Evolutionary conservation across 2,888 invertebrate species (phyloP).

Genomic region (Tenodera sinensis): DNA sequence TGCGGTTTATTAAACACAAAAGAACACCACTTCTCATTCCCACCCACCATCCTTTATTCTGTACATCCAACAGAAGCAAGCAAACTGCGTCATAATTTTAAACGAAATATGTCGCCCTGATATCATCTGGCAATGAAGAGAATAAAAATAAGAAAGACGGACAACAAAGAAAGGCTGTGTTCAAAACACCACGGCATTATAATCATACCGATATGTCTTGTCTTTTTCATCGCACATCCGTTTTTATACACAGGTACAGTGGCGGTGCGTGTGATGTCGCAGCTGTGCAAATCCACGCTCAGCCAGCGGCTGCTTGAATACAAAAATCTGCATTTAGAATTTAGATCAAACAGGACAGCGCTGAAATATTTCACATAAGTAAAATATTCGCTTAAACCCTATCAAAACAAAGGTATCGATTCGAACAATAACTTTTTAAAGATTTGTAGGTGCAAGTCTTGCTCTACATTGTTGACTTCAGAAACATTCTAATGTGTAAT

Average conservation of each 20-base stretch:
- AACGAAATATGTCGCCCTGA: slow-evolving; percentile 25
- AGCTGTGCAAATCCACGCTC: not conserved
- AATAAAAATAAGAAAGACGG: not conserved
- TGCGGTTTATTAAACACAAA: not conserved
- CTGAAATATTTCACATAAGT: too few relatives aligned
- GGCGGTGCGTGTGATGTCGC: not conserved
- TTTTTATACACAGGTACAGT: not conserved
- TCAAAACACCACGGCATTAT: not conserved
- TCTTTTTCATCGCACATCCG: not conserved
- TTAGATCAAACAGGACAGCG: not conserved
- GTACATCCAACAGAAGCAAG: not conserved
- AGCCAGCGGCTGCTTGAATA: not conserved
- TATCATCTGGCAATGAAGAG: slow-evolving; percentile 18
- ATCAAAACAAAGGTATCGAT: too few relatives aligned
- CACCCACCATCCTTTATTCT: not conserved
- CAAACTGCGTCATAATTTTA: slow-evolving; percentile 29
- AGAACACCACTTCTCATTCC: not conserved
- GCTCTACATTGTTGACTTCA: too few relatives aligned
- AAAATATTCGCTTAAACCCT: too few relatives aligned
- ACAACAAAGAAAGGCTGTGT: not conserved
- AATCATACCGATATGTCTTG: not conserved
- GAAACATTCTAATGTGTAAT: too few relatives aligned
- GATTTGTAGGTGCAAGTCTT: too few relatives aligned
- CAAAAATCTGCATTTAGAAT: not conserved
- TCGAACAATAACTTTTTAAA: too few relatives aligned